These are phyloP conservation scores for Camponotus pennsylvanicus DNA, from an alignment of 1,140 invertebrate species.

Conservation along the genomic window DNA sequence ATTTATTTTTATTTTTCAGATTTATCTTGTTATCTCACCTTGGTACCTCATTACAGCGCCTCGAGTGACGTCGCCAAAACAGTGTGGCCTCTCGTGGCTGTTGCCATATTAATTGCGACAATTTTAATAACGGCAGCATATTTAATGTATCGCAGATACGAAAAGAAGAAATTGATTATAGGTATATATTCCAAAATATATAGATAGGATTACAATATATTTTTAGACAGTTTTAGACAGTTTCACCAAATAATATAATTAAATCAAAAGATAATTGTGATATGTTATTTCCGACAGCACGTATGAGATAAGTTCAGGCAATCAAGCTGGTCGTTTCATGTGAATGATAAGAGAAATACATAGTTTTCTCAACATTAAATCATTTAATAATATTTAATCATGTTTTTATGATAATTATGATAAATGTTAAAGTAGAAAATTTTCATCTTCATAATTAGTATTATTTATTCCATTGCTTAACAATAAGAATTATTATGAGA, in stretches of 20 bases:
- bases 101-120: background rate
- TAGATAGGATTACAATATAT: too few species aligned
- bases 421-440: background rate
- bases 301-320: background rate
- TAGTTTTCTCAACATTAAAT: background rate
- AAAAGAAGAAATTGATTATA: background rate
- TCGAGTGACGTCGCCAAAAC: background rate
- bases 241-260: background rate
- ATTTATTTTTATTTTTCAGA: constrained; percentile 40
- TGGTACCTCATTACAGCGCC: background rate
- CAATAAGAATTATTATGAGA: background rate
- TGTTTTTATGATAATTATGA: constrained; percentile 5
- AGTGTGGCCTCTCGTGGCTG: background rate
- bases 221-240: background rate
- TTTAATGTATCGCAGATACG: constrained; percentile 25
- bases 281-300: background rate
- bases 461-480: background rate
- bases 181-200: constrained; percentile 33
- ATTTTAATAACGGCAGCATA: background rate
- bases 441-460: background rate
- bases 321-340: background rate
- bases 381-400: background rate
- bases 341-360: constrained; percentile 1
- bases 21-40: constrained; percentile 42
- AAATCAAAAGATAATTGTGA: background rate